Percentiles rank a stretch among this genome's conserved stretches.
Evolutionary conservation across 2,888 invertebrate species (phyloP).

Genomic region (Lepidonotus clava): DNA sequence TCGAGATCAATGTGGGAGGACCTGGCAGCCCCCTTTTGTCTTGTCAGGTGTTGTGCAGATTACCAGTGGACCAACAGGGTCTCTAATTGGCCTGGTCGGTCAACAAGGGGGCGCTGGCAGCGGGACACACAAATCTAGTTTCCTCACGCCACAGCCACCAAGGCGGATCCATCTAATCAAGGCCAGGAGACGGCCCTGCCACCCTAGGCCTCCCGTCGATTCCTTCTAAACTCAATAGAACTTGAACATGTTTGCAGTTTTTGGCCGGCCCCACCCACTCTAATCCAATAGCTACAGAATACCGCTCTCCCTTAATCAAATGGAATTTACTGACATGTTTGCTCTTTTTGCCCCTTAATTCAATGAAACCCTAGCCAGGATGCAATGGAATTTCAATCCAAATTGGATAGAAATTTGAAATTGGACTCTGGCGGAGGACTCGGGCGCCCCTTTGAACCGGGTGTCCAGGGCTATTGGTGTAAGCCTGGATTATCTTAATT

Average conservation of each 20-base stretch:
- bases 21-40: conserved; percentile 8
- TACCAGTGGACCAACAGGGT: conserved; percentile 32
- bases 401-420: conserved; percentile 52
- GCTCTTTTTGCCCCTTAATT: conserved; percentile 47
- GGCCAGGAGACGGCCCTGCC: neutral
- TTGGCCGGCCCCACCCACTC: conserved; percentile 23
- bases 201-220: neutral
- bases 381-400: conserved; percentile 51
- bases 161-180: conserved; percentile 35
- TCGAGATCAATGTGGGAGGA: neutral
- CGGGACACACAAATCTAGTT: conserved; percentile 41
- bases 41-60: conserved; percentile 45
- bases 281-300: conserved; percentile 51
- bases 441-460: conserved; percentile 30
- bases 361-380: conserved; percentile 40
- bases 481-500: conserved; percentile 48
- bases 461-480: conserved; percentile 7
- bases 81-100: conserved; percentile 40
- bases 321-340: conserved; percentile 54
- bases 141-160: conserved; percentile 2
- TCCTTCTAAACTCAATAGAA: conserved; percentile 43
- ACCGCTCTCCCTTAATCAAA: conserved; percentile 35
- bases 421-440: conserved; percentile 12
- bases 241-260: conserved; percentile 47
- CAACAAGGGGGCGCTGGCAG: conserved; percentile 27